phyloP scores from a whole-genome alignment of 23 tunicate genomes.

The Halocynthia roretzi region DNA sequence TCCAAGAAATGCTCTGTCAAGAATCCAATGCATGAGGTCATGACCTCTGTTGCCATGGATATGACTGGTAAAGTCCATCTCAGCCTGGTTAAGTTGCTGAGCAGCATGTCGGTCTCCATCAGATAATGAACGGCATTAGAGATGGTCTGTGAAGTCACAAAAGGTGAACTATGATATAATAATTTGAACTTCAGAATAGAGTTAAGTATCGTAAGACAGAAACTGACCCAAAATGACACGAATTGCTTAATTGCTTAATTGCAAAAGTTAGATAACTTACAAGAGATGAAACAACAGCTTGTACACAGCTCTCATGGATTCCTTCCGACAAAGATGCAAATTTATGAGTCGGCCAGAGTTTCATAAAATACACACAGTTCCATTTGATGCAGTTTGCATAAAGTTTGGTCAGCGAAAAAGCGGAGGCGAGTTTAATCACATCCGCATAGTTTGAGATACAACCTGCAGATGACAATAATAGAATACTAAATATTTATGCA shows the following conservation, averaged over 20 bases:
- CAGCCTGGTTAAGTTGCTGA: conserved; percentile 6
- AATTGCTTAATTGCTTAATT: too few species aligned
- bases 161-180: too few species aligned
- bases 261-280: neutral
- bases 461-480: neutral
- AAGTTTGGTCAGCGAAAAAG: neutral
- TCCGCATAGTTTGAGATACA: conserved; percentile 5
- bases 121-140: conserved; percentile 1
- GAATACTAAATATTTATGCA: too few species aligned
- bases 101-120: conserved; percentile 13
- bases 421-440: neutral
- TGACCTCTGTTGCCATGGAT: conserved; percentile 8
- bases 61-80: conserved; percentile 22
- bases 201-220: too few species aligned
- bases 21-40: conserved; percentile 8
- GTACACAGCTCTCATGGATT: conserved; percentile 2
- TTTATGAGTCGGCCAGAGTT: conserved; percentile 8
- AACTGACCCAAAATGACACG: too few species aligned
- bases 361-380: neutral
- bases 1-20: neutral
- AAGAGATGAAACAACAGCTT: conserved; percentile 1
- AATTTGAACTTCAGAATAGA: too few species aligned
- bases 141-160: neutral
- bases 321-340: neutral
- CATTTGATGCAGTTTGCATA: neutral